phyloP scores from a whole-genome alignment of 37 sponge, comb jelly and placozoan species.

The Axinella damicornis region DNA sequence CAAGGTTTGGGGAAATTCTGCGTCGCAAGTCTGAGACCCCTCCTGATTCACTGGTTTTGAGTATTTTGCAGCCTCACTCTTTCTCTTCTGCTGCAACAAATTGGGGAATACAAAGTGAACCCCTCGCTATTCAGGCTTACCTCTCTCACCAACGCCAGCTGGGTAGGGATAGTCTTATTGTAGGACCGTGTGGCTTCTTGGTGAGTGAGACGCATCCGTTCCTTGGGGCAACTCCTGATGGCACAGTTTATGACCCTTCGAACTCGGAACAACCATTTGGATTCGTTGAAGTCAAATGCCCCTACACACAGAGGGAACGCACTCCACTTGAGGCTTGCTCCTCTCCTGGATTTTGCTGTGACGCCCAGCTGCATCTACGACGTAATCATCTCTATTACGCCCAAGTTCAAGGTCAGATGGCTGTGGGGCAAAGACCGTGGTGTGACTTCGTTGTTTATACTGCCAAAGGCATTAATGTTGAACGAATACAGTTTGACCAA shows the following conservation, averaged over 20 bases:
- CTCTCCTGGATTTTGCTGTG: constrained; percentile 38
- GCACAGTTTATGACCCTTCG: constrained; percentile 58
- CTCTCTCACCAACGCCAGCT: no score
- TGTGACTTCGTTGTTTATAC: constrained; percentile 69
- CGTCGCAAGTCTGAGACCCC: constrained; percentile 16
- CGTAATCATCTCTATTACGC: constrained; percentile 32
- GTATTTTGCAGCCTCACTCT: constrained; percentile 41
- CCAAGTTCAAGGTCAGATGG: constrained; percentile 74
- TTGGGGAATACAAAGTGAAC: constrained; percentile 43
- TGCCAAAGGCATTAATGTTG: constrained; percentile 35
- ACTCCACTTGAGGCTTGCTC: constrained; percentile 34
- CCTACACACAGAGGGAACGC: constrained; percentile 29
- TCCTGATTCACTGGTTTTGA: constrained; percentile 52
- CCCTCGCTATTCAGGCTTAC: no score
- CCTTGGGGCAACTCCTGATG: constrained; percentile 42
- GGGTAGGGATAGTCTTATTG: no score
- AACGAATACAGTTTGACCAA: constrained; percentile 41
- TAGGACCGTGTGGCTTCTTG: no score
- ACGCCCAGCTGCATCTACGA: not conserved
- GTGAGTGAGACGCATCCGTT: no score
- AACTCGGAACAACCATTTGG: constrained; percentile 48
- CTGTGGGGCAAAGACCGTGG: constrained; percentile 51
- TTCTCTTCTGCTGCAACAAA: constrained; percentile 47
- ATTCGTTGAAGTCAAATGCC: constrained; percentile 68
- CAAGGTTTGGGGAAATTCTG: constrained; percentile 52